These are phyloP conservation scores for Planiliza haematocheilus DNA, from an alignment of 2,113 vertebrate genomes.

Conservation along the genomic window DNA sequence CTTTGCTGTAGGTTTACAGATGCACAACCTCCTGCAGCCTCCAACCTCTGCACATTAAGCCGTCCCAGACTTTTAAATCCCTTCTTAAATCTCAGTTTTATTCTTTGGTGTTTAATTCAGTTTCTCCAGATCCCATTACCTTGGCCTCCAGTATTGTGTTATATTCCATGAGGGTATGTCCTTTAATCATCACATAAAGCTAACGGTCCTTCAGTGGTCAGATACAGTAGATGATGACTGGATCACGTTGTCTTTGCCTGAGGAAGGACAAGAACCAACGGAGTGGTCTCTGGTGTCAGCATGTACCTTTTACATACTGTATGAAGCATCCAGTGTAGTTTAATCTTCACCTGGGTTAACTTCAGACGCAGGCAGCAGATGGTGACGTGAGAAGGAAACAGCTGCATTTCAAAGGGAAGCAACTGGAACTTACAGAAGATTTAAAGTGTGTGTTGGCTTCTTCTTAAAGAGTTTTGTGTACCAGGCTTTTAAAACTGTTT, in stretches of 20 bases:
- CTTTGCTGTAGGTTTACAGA: too few relatives aligned
- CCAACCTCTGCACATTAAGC: too few relatives aligned
- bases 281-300: constrained; percentile 42
- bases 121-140: too few relatives aligned
- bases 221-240: constrained; percentile 28
- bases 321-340: constrained; percentile 63
- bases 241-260: constrained; percentile 49
- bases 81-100: too few relatives aligned
- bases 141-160: too few relatives aligned
- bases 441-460: neutral
- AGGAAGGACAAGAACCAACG: constrained; percentile 46
- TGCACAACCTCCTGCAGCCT: too few relatives aligned
- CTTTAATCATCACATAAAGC: too few relatives aligned
- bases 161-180: too few relatives aligned
- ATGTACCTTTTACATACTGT: constrained; percentile 72
- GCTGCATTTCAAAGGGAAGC: constrained; percentile 22
- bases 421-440: neutral
- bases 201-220: constrained; percentile 14
- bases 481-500: too few relatives aligned
- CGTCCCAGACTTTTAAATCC: too few relatives aligned
- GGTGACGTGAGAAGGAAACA: neutral
- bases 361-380: constrained; percentile 12
- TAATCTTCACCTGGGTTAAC: constrained; percentile 48
- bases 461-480: too few relatives aligned
- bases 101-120: too few relatives aligned